A percentile compares a stretch with the other conserved stretches of the same genome.
phyloP scores from a whole-genome alignment of 2,888 invertebrate genomes.

The Alcis repandata region DNA sequence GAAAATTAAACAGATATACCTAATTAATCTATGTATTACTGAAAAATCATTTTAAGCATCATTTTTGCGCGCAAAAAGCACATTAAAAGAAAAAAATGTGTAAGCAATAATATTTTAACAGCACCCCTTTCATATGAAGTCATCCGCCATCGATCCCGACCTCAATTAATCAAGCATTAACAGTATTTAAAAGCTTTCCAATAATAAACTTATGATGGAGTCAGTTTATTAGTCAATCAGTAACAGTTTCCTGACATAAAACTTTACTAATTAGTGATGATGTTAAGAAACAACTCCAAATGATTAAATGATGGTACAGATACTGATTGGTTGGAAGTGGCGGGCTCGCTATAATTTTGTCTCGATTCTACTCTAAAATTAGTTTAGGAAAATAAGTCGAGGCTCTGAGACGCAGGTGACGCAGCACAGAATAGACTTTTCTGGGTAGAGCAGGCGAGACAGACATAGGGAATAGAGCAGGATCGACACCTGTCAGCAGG shows the following conservation, averaged over 20 bases:
- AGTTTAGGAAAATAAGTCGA: background rate
- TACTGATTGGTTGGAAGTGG: background rate
- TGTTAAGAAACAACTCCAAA: constrained; percentile 39
- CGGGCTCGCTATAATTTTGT: background rate
- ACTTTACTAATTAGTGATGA: constrained; percentile 56
- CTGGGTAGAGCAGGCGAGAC: too few species aligned
- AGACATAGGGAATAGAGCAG: too few species aligned
- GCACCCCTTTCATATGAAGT: background rate
- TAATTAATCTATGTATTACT: too few species aligned
- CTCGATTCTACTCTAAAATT: background rate
- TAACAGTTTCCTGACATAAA: constrained; percentile 58
- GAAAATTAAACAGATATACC: too few species aligned
- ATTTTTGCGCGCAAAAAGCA: too few species aligned
- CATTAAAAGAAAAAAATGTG: too few species aligned
- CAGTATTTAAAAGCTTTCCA: constrained; percentile 56
- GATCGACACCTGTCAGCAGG: too few species aligned
- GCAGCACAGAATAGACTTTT: too few species aligned
- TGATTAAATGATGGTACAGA: constrained; percentile 13
- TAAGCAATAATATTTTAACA: background rate
- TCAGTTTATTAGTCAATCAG: constrained; percentile 69
- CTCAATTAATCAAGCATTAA: constrained; percentile 46
- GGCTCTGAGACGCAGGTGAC: too few species aligned
- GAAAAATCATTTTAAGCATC: too few species aligned
- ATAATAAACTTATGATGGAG: constrained; percentile 59
- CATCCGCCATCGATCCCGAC: constrained; percentile 43